Conservation (phyloP, 2,113 vertebrate genomes). For the Neodontobutis hainanensis region DNA sequence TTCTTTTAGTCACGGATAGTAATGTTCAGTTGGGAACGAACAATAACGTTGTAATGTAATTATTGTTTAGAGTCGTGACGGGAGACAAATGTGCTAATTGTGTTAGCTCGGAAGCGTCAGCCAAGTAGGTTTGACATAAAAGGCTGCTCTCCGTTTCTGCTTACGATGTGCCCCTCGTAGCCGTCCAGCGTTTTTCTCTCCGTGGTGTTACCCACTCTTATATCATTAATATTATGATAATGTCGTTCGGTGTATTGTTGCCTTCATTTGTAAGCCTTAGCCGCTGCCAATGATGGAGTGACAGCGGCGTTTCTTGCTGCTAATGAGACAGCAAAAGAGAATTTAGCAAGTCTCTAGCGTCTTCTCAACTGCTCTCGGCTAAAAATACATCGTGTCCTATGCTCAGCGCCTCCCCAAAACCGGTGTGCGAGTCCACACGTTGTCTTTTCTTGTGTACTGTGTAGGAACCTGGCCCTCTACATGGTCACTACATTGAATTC, state of each 20-base stretch:
- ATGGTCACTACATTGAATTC: slow-evolving; percentile 68
- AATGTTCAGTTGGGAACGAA: background rate
- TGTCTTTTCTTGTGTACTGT: slow-evolving; percentile 37
- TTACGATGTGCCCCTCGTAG: slow-evolving; percentile 45
- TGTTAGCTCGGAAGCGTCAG: slow-evolving; percentile 45
- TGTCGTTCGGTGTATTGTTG: background rate
- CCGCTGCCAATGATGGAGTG: slow-evolving; percentile 17
- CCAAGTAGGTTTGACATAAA: slow-evolving; percentile 45
- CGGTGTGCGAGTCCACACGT: slow-evolving; percentile 46
- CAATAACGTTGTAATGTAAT: slow-evolving; percentile 8
- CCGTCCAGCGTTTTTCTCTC: background rate
- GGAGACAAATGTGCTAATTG: slow-evolving; percentile 34
- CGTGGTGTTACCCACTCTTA: background rate
- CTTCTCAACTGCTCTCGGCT: slow-evolving; percentile 45
- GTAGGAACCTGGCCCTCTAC: slow-evolving; percentile 62
- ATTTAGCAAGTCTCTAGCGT: slow-evolving; percentile 29
- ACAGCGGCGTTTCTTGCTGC: slow-evolving; percentile 5
- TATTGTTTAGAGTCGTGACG: slow-evolving; percentile 3
- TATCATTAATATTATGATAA: background rate
- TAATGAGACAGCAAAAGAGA: slow-evolving; percentile 33
- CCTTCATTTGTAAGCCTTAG: slow-evolving; percentile 1
- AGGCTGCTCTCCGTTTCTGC: slow-evolving; percentile 24
- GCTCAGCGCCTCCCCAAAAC: slow-evolving; percentile 42
- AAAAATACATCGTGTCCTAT: slow-evolving; percentile 63
- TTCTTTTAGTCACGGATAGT: background rate